Evolutionary conservation across 2,113 vertebrate species (phyloP), one percentile per base, ranked within the genome.

Genomic region (Balaeniceps rex): DNA sequence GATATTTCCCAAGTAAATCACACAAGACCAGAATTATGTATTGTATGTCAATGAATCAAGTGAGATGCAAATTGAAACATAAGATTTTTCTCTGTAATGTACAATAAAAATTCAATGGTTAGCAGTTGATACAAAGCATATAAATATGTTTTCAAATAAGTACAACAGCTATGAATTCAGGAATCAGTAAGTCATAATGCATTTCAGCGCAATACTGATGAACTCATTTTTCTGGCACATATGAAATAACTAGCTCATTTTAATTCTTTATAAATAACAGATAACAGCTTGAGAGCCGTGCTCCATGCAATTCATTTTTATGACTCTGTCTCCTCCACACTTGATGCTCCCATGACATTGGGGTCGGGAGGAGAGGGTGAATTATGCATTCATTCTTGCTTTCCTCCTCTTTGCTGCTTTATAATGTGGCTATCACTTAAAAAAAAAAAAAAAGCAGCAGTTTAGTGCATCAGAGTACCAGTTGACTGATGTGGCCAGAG

Each of bases 91-190:
- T 88, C 96, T 78, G 61, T 96, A 95, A 96, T 91, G 57, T 63
- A 95, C 95, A 96, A 97, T 96, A 96, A 97, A 97, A 97, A 97
- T 95, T 87, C 97, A 95, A 87, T 89, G 96, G 68, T 83, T 91
- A 82, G 94, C 88, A 83, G 93, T 91, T 96, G 91, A 91, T 92
- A 93, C 74, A 90, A 95, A 95, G 80, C 89, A 91, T 68, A 89
- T 93, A 94, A 97, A 96, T 97, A 91, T 86, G 96, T 96, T 97
- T 88, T 97, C 91, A 95, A 92, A 87, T 96, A 96, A 94, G 92
- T 96, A 93, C 61, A 96, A 93, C 94, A 96, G 94, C 65, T 79
- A 93, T 78, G 75, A 90, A 94, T 91, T 94, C 83, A 77, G 44
- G 77, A 97, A 97, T 95, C 72, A 91, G 80, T 69, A 95, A 93